These are phyloP conservation scores for Siniperca knerii DNA, from an alignment of 2,113 vertebrate genomes.

Conservation along the genomic window DNA sequence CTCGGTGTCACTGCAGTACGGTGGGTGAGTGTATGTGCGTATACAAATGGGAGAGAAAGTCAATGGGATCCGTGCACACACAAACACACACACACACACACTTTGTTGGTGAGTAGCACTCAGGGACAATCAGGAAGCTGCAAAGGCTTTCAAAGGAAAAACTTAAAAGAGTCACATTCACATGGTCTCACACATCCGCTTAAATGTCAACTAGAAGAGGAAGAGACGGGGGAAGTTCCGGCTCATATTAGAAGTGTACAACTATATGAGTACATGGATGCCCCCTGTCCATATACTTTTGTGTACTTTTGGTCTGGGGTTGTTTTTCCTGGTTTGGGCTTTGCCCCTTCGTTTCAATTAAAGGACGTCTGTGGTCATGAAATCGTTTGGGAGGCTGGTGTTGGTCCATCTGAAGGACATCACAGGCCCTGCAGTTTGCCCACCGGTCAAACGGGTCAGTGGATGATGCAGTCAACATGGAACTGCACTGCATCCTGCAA, in stretches of 20 bases:
- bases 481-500: too few relatives aligned
- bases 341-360: neutral
- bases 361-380: neutral
- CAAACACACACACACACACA: constrained; percentile 39
- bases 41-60: constrained; percentile 56
- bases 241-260: neutral
- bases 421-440: too few relatives aligned
- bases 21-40: constrained; percentile 41
- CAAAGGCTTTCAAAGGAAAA: constrained; percentile 51
- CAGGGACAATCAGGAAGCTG: constrained; percentile 40
- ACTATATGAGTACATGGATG: neutral
- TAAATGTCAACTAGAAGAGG: constrained; percentile 49
- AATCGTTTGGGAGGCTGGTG: too few relatives aligned
- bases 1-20: constrained; percentile 49
- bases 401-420: too few relatives aligned
- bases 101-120: constrained; percentile 41
- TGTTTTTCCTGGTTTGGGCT: neutral
- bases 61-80: constrained; percentile 41
- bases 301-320: neutral
- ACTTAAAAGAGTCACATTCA: constrained; percentile 37
- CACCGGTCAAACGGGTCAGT: too few relatives aligned
- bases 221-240: neutral
- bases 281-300: neutral
- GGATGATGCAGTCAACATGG: too few relatives aligned
- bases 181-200: constrained; percentile 26